Evolutionary conservation across 2,888 invertebrate species (phyloP).

Genomic region (Noctuana brunneofusca): DNA sequence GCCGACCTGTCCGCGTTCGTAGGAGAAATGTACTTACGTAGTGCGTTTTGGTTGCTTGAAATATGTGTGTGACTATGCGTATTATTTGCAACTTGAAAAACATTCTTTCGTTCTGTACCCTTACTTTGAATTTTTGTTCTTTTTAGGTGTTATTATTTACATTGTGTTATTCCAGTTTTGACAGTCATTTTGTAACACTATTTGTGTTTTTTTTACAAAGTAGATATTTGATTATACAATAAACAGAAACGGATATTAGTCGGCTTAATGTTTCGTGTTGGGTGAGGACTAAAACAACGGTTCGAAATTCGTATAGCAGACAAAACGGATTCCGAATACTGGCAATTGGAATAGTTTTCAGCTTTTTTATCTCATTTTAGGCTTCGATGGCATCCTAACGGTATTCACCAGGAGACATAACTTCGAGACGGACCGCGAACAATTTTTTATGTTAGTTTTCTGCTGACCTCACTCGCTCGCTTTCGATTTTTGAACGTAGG

Average conservation of each 20-base stretch:
- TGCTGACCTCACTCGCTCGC: conserved; percentile 65
- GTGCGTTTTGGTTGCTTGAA: conserved; percentile 41
- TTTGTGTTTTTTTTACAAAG: not conserved
- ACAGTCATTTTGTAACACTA: not conserved
- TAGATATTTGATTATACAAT: not conserved
- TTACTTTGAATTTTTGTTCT: conserved; percentile 21
- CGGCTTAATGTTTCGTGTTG: conserved; percentile 14
- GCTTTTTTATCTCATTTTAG: conserved; percentile 67
- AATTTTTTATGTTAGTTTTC: conserved; percentile 71
- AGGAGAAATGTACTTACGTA: conserved; percentile 52
- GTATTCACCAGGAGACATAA: conserved; percentile 76
- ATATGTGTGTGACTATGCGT: conserved; percentile 39
- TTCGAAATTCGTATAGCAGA: conserved; percentile 63
- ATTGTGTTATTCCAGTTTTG: conserved; percentile 8
- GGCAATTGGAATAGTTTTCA: conserved; percentile 82
- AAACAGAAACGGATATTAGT: not conserved
- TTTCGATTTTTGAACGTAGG: conserved; percentile 62
- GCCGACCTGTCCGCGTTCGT: conserved; percentile 56
- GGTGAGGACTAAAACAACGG: conserved; percentile 42
- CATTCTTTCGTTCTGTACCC: conserved; percentile 29
- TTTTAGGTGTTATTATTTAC: conserved; percentile 18
- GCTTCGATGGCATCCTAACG: conserved; percentile 78
- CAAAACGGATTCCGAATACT: conserved; percentile 80
- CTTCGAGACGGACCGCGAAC: conserved; percentile 69
- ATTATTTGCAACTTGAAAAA: conserved; percentile 34